phyloP scores from a whole-genome alignment of 2,797 vertebrate species.

The Aselliscus stoliczkanus region DNA sequence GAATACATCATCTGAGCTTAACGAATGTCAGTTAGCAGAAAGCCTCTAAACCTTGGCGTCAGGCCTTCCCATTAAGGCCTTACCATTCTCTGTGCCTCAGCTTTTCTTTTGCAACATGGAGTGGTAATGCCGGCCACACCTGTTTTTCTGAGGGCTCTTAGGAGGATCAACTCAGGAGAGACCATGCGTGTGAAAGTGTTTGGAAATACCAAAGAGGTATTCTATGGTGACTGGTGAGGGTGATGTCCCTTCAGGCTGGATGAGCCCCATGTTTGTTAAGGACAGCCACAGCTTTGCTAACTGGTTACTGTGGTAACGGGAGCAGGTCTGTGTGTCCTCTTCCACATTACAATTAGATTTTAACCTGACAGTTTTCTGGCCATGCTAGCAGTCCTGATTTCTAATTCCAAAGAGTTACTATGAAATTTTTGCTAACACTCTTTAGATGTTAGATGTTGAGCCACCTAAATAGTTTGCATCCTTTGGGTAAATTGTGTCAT shows the following conservation, averaged over 20 bases:
- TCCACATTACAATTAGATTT: neutral
- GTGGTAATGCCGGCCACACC: neutral
- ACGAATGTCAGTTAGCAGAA: neutral
- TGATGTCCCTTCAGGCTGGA: neutral
- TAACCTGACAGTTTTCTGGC: slow-evolving; percentile 35
- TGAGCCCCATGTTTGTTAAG: neutral
- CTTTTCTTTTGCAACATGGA: neutral
- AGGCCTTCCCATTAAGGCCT: neutral
- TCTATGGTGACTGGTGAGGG: neutral
- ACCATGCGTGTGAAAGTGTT: neutral
- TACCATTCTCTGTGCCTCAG: neutral
- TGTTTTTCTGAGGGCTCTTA: neutral
- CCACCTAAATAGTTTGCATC: neutral
- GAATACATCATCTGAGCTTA: neutral
- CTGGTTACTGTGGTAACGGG: neutral
- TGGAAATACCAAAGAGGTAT: neutral
- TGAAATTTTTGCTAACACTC: neutral
- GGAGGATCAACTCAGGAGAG: neutral
- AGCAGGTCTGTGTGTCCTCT: neutral
- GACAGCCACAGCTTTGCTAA: neutral
- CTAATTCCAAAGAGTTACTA: neutral
- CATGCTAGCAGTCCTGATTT: neutral
- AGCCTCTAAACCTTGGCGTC: neutral
- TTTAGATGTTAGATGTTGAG: neutral
- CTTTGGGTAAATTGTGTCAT: neutral